These are phyloP conservation scores for Ennomos fuscantarius DNA, from an alignment of 2,888 invertebrate genomes.

Conservation along the genomic window DNA sequence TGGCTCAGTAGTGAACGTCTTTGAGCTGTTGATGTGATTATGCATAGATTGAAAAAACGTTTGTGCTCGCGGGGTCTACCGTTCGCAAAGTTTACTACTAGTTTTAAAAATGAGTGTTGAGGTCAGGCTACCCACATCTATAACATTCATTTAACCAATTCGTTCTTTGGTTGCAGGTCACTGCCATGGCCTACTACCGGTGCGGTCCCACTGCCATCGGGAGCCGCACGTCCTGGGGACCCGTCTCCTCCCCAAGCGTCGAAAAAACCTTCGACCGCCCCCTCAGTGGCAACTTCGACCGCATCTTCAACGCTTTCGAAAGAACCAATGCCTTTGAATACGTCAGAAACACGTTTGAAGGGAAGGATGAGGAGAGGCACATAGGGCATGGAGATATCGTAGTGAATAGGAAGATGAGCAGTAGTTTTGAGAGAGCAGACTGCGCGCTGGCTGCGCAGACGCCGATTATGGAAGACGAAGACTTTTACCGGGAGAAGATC, in stretches of 20 bases:
- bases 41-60: too few relatives aligned
- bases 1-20: too few relatives aligned
- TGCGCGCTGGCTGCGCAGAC: constrained; percentile 82
- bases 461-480: constrained; percentile 85
- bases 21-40: too few relatives aligned
- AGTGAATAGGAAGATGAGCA: constrained; percentile 76
- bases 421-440: constrained; percentile 78
- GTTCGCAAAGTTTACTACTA: too few relatives aligned
- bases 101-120: too few relatives aligned
- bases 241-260: constrained; percentile 68
- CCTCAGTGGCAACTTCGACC: constrained; percentile 78
- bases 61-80: too few relatives aligned
- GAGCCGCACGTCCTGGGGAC: constrained; percentile 86
- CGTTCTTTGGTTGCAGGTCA: constrained; percentile 45
- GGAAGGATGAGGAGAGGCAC: constrained; percentile 59
- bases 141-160: too few relatives aligned
- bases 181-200: constrained; percentile 75
- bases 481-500: constrained; percentile 89
- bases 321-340: constrained; percentile 79
- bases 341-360: constrained; percentile 37
- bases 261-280: constrained; percentile 73
- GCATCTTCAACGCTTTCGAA: constrained; percentile 82
- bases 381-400: constrained; percentile 74
- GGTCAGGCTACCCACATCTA: too few relatives aligned
- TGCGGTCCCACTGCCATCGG: constrained; percentile 78